Evolutionary conservation across 2,888 invertebrate genomes (phyloP), one percentile per base, ranked within the genome.

Genomic region (Seira musarum): DNA sequence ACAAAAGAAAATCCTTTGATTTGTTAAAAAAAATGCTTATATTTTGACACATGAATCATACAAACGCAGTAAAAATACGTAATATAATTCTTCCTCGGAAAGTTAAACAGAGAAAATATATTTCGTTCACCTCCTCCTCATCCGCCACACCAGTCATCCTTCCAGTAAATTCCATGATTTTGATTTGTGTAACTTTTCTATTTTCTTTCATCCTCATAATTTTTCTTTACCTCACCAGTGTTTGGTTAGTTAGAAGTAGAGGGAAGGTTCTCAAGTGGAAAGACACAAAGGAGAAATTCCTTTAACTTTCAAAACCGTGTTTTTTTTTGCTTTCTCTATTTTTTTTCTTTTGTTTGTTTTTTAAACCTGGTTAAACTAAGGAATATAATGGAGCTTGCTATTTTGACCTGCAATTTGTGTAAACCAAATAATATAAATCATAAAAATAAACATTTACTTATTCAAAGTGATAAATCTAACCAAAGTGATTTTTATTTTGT

Each of bases 401-500:
- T 79, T 79, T 66, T 79, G 60, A 79, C 79, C 64, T 79, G 79
- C 79, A 79, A 79, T 64, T 40, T 79, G 35, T 79, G 79, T 79
- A 79, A 30, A 79, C 13, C n/a, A 72, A 60, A 24, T 46, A 69
- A 35, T 35, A 22, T 10, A 65, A 63, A 8, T 63, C 8, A 13
- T 63, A 10, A 3, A 2, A 10, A 13, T 1, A 61, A 61, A 61
- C 1, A 61, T 61, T 61, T 61, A n/a, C n/a, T n/a, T n/a, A n/a
- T n/a, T n/a, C n/a, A n/a, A 1, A 61, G 13, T 10, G 61, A 13
- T 19, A 15, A 61, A 61, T 61, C 21, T n/a, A 61, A 61, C 13
- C 17, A 10, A 21, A 15, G 57, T 40, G 35, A 65, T 69, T 40
- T 77, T 85, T 75, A 87, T 87, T 86, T 87, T 89, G 88, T 88